A percentile compares a stretch with the other conserved stretches of the same genome.
Evolutionary conservation across 2,888 invertebrate species (phyloP).

Genomic region (Drosophila falleni): DNA sequence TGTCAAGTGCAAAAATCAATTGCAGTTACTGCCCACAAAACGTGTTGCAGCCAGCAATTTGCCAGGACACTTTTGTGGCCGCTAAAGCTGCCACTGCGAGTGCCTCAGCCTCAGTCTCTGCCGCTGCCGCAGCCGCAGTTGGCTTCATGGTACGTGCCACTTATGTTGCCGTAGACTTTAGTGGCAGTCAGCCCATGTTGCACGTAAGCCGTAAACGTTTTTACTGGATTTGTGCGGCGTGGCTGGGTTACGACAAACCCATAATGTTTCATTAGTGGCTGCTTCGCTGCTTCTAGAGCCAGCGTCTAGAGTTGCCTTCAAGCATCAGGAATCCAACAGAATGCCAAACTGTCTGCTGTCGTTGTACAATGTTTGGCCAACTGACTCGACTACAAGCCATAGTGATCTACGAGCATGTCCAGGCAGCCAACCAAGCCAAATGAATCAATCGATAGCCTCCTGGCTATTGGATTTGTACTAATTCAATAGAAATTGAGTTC

Average conservation of each 20-base stretch:
- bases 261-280: slow-evolving; percentile 79
- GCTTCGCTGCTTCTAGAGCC: slow-evolving; percentile 34
- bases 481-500: slow-evolving; percentile 37
- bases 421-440: slow-evolving; percentile 16
- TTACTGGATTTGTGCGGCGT: slow-evolving; percentile 77
- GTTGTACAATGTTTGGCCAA: slow-evolving; percentile 8
- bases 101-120: slow-evolving; percentile 11
- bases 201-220: slow-evolving; percentile 80
- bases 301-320: slow-evolving; percentile 21
- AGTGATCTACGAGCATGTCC: slow-evolving; percentile 30
- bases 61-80: slow-evolving; percentile 68
- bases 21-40: slow-evolving; percentile 66
- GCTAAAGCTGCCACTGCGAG: slow-evolving; percentile 40
- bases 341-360: slow-evolving; percentile 10
- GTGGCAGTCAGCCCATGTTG: slow-evolving; percentile 57
- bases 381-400: slow-evolving; percentile 25
- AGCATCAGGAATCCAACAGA: slow-evolving; percentile 32
- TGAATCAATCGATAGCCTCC: slow-evolving; percentile 38
- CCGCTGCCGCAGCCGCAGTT: slow-evolving; percentile 10
- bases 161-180: slow-evolving; percentile 51
- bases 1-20: slow-evolving; percentile 65
- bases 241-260: slow-evolving; percentile 69
- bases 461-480: slow-evolving; percentile 28
- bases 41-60: slow-evolving; percentile 73
- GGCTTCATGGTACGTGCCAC: slow-evolving; percentile 65